phyloP scores from a whole-genome alignment of 2,888 invertebrate species.

The Dastarcus helophoroides region DNA sequence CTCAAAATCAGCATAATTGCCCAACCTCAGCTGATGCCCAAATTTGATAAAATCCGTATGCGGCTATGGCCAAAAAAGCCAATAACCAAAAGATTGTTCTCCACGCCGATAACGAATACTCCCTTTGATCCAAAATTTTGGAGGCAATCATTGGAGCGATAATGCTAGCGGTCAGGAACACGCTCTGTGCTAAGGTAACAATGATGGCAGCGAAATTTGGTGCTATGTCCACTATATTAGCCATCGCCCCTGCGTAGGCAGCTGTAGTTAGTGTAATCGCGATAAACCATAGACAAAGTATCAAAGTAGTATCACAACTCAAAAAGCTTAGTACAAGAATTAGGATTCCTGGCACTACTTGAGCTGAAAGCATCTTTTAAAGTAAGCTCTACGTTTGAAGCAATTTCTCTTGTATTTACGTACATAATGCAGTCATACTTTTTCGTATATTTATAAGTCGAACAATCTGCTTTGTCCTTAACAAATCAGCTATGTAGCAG shows the following conservation, averaged over 20 bases:
- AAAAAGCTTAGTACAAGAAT: conserved; percentile 52
- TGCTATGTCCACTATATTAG: conserved; percentile 64
- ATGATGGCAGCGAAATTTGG: conserved; percentile 68
- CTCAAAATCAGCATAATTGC: conserved; percentile 1
- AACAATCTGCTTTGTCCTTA: conserved; percentile 46
- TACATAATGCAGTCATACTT: conserved; percentile 42
- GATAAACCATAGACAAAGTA: conserved; percentile 53
- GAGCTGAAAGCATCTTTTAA: conserved; percentile 44
- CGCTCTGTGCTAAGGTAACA: conserved; percentile 61
- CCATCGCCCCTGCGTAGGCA: conserved; percentile 64
- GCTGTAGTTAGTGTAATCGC: conserved; percentile 61
- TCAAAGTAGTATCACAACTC: conserved; percentile 46
- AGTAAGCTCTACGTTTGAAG: too few species aligned
- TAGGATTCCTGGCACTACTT: conserved; percentile 56
- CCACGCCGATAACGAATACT: conserved; percentile 45
- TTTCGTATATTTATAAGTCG: conserved; percentile 54
- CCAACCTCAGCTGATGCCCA: conserved; percentile 53
- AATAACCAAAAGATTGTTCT: conserved; percentile 51
- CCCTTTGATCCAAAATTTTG: conserved; percentile 46
- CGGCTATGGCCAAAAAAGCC: conserved; percentile 48
- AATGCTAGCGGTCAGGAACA: conserved; percentile 64
- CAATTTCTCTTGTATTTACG: too few species aligned
- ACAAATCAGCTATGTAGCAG: conserved; percentile 54
- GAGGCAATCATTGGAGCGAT: conserved; percentile 55
- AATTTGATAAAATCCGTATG: conserved; percentile 53